Conservation (phyloP, 2,113 vertebrate species). For the Campylorhamphus procurvoides region DNA sequence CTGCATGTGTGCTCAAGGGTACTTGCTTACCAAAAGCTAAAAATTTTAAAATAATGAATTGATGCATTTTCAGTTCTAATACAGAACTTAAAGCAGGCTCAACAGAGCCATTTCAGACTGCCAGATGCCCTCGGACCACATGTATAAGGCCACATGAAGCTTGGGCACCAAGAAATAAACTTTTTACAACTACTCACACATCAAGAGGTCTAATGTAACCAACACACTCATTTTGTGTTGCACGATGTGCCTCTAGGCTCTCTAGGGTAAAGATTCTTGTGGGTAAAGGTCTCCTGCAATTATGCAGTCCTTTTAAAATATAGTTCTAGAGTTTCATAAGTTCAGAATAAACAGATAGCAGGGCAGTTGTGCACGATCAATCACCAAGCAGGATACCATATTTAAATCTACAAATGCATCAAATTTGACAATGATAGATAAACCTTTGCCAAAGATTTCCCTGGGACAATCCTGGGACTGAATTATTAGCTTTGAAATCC, state of each 20-base stretch:
- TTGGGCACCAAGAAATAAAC: background rate
- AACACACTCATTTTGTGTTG: background rate
- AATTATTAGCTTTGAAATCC: background rate
- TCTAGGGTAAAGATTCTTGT: background rate
- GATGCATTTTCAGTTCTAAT: background rate
- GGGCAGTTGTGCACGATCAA: background rate
- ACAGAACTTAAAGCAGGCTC: background rate
- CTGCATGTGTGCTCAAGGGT: background rate
- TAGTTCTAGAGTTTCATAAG: background rate
- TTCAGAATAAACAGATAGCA: background rate
- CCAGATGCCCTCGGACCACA: background rate
- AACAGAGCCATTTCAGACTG: background rate
- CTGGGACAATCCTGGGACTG: background rate
- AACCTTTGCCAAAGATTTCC: background rate
- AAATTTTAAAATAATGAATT: background rate
- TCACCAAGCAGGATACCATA: background rate
- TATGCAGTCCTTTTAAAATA: background rate
- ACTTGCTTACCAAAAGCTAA: background rate
- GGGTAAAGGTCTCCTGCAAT: background rate
- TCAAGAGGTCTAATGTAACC: background rate
- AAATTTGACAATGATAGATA: background rate
- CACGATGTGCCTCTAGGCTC: fast-evolving
- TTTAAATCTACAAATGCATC: background rate
- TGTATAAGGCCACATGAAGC: background rate
- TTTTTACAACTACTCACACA: background rate